Evolutionary conservation across 1,140 invertebrate genomes (phyloP).

Genomic region (Neodiprion lecontei): DNA sequence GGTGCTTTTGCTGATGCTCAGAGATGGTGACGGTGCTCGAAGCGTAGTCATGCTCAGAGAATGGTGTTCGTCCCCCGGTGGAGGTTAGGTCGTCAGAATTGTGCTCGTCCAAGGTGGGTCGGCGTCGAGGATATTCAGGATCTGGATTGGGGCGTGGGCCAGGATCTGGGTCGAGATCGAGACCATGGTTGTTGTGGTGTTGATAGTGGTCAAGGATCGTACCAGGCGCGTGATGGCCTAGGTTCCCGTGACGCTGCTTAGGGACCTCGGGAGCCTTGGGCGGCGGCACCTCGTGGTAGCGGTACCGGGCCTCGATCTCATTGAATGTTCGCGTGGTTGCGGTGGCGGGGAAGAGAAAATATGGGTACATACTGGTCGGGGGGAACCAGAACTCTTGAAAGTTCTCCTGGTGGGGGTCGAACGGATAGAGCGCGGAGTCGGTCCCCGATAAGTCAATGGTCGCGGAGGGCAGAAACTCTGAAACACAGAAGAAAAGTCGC

Average conservation of each 20-base stretch:
- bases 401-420: slow-evolving; percentile 61
- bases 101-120: slow-evolving; percentile 26
- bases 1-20: slow-evolving; percentile 48
- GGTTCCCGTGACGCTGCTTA: slow-evolving; percentile 28
- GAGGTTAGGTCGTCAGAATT: slow-evolving; percentile 20
- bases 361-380: slow-evolving; percentile 65
- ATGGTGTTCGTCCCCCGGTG: slow-evolving; percentile 32
- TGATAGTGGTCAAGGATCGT: slow-evolving; percentile 35
- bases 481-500: slow-evolving; percentile 63
- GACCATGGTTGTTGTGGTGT: slow-evolving; percentile 43
- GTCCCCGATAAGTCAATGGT: slow-evolving; percentile 64
- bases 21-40: slow-evolving; percentile 39
- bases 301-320: slow-evolving; percentile 23
- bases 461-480: slow-evolving; percentile 64
- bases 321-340: slow-evolving; percentile 48
- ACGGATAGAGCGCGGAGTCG: slow-evolving; percentile 64
- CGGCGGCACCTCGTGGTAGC: slow-evolving; percentile 49
- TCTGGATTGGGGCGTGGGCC: slow-evolving; percentile 31
- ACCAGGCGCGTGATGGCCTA: slow-evolving; percentile 39
- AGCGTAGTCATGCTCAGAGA: slow-evolving; percentile 55
- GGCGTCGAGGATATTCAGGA: slow-evolving; percentile 17
- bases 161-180: slow-evolving; percentile 44
- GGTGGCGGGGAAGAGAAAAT: slow-evolving; percentile 64
- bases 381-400: slow-evolving; percentile 64
- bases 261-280: slow-evolving; percentile 23